Conservation (phyloP, 2,888 invertebrate species). For the Scelioninae gen. 1 region DNA sequence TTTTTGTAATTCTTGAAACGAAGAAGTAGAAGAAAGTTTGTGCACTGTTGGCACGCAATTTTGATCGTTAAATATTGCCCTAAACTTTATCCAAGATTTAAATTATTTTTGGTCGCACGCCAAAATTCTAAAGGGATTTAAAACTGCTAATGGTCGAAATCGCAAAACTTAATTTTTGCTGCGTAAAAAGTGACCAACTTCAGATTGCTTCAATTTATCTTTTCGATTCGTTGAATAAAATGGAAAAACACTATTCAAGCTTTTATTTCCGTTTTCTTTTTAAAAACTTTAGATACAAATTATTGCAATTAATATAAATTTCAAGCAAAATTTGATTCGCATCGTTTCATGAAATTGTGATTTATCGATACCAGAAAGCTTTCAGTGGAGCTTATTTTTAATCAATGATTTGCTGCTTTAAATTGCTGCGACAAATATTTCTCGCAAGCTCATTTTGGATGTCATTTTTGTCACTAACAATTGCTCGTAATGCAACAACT, state of each 20-base stretch:
- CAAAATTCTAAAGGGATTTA: slow-evolving; percentile 33
- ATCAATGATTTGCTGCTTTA: slow-evolving; percentile 4
- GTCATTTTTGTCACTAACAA: slow-evolving; percentile 32
- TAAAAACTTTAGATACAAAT: not conserved
- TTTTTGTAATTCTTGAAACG: slow-evolving; percentile 51
- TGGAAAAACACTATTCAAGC: not conserved
- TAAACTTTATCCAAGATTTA: slow-evolving; percentile 43
- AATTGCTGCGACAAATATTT: slow-evolving; percentile 24
- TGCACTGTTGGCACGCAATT: slow-evolving; percentile 49
- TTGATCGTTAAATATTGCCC: slow-evolving; percentile 55
- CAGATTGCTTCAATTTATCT: not conserved
- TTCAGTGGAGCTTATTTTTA: slow-evolving; percentile 5
- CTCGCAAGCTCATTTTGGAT: slow-evolving; percentile 28
- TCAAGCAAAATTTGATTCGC: not conserved
- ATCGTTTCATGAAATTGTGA: not conserved
- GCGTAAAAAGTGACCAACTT: not conserved
- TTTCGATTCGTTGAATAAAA: not conserved
- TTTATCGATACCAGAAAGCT: not conserved
- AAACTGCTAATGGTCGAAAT: slow-evolving; percentile 25
- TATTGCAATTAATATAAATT: not conserved
- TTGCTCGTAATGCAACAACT: slow-evolving; percentile 34
- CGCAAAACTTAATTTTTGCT: slow-evolving; percentile 35
- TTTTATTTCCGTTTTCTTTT: not conserved
- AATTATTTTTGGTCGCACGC: slow-evolving; percentile 56
- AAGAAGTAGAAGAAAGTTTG: slow-evolving; percentile 38